Conservation (phyloP, 1,140 invertebrate species). For the Druon quercuslanigerum region DNA sequence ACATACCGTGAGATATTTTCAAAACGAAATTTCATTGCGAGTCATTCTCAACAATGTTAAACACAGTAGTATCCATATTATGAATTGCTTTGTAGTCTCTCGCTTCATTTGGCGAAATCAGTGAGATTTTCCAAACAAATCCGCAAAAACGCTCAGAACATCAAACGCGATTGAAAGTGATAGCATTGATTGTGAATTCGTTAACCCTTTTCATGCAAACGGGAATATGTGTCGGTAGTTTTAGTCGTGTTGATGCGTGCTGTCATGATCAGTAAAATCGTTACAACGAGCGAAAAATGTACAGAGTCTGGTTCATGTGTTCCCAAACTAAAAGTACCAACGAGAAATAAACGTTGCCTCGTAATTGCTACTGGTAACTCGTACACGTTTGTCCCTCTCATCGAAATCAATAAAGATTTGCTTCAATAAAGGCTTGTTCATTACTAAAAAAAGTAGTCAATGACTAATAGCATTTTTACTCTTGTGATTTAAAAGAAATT, state of each 20-base stretch:
- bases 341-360: constrained; percentile 24
- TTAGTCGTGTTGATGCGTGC: constrained; percentile 39
- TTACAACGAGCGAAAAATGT: constrained; percentile 39
- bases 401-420: no score
- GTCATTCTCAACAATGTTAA: no score
- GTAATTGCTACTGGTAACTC: no score
- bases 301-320: background rate
- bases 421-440: constrained; percentile 8
- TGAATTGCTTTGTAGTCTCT: constrained; percentile 48
- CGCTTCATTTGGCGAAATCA: constrained; percentile 54
- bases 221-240: no score
- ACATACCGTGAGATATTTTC: no score
- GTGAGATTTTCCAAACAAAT: constrained; percentile 44
- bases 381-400: no score
- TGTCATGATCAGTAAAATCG: constrained; percentile 51
- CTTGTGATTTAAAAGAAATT: no score
- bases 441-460: background rate
- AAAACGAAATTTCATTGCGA: no score
- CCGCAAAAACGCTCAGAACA: constrained; percentile 46
- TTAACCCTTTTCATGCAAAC: constrained; percentile 57
- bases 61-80: background rate
- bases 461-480: no score
- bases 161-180: constrained; percentile 58
- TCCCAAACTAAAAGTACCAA: constrained; percentile 46
- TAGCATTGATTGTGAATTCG: constrained; percentile 67